Evolutionary conservation across 2,113 vertebrate genomes (phyloP), one percentile per base, ranked within the genome.

Genomic region (Alligator mississippiensis): DNA sequence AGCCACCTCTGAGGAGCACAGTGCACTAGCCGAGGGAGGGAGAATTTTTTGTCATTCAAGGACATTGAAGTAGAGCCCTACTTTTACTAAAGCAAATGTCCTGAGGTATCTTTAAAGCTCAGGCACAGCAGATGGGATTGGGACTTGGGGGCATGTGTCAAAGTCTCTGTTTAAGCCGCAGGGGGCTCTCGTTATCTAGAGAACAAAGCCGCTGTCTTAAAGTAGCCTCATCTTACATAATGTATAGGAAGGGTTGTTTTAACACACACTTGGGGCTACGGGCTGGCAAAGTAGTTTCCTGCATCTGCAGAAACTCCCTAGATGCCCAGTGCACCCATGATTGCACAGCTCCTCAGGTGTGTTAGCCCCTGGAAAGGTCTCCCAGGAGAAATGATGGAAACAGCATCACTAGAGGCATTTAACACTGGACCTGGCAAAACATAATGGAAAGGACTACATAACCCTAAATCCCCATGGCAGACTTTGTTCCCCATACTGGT

Each of bases 1-100:
- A 66, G 80, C 74, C 1, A 1, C 82, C 76, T 87, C 63, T 3
- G 68, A 82, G 87, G 58, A 3, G 9, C 58, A 1, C 64, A 72
- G 89, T 0, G 0, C 0, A 1, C n/a, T 34, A 0, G 17, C 27
- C 8, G 5, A 30, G 16, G 77, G 28, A 21, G n/a, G 54, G 80
- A 82, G 22, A 4, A 11, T 8, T 2, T 1, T 0, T 68, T 77
- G 74, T 75, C 92, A 47, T 47, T 47, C 47, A 87, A 94, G 90
- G 92, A n/a, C 89, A 2, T 0, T 84, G 59, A 27, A 11, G 70
- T 59, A 64, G 21, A 38, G 15, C n/a, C 58, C 19, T 62, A 2
- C 8, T 58, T 58, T 61, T 6, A 58, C 85, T 78, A 60, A 21
- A 74, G 34, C 30, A 74, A 74, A 47, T 24, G 19, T 74, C 70